These are phyloP conservation scores for Chymomyza fuscimana DNA, from an alignment of 2,888 invertebrate species.

Conservation along the genomic window DNA sequence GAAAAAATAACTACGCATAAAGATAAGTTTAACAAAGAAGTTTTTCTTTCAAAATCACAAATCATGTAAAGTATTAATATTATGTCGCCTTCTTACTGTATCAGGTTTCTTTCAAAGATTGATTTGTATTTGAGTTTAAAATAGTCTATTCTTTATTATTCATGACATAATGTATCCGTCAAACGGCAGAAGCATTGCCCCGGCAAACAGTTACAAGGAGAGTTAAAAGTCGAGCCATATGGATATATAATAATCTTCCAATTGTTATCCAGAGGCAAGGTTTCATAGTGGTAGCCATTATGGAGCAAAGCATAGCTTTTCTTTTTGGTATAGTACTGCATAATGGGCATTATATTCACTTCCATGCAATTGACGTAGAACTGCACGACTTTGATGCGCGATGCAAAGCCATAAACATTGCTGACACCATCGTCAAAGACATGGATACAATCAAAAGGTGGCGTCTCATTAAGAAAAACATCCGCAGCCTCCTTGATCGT, in stretches of 20 bases:
- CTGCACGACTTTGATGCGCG: constrained; percentile 44
- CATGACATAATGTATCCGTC: constrained; percentile 27
- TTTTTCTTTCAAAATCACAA: too few relatives aligned
- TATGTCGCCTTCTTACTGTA: too few relatives aligned
- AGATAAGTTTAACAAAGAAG: too few relatives aligned
- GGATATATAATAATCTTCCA: constrained; percentile 76
- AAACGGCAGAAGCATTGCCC: constrained; percentile 40
- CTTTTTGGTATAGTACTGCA: constrained; percentile 25
- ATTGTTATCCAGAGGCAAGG: constrained; percentile 34
- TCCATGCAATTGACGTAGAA: constrained; percentile 75
- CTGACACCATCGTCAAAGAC: constrained; percentile 72
- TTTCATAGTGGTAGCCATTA: constrained; percentile 74
- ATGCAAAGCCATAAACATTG: constrained; percentile 67
- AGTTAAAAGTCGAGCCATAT: constrained; percentile 20
- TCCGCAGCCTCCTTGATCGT: constrained; percentile 60
- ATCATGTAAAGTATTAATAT: too few relatives aligned
- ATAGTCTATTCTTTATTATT: constrained; percentile 2
- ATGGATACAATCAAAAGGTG: constrained; percentile 51
- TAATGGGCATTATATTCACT: constrained; percentile 49
- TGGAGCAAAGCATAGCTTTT: constrained; percentile 44
- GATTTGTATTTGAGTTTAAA: too few relatives aligned
- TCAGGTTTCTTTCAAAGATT: too few relatives aligned
- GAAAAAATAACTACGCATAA: too few relatives aligned
- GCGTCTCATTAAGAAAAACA: constrained; percentile 53
- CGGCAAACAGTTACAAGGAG: constrained; percentile 38